Conservation (phyloP, 2,113 vertebrate genomes). For the Rhinolophus sinicus region DNA sequence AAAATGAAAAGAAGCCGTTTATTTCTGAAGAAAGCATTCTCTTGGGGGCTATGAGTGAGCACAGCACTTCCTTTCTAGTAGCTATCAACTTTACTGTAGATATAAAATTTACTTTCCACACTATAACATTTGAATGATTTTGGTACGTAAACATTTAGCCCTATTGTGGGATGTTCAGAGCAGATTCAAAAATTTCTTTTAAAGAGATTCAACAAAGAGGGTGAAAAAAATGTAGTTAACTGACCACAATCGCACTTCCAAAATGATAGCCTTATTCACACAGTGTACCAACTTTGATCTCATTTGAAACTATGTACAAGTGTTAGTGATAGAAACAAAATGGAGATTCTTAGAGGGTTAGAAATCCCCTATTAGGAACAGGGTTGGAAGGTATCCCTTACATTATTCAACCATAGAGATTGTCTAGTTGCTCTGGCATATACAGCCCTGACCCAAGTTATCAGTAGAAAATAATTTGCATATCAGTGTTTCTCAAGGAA, state of each 20-base stretch:
- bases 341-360: background rate
- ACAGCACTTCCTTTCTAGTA: constrained; percentile 30
- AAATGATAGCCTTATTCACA: background rate
- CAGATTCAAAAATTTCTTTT: background rate
- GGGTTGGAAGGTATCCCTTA: background rate
- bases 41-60: background rate
- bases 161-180: background rate
- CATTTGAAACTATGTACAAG: background rate
- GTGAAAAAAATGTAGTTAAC: background rate
- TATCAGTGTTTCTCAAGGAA: constrained; percentile 15
- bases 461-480: constrained; percentile 20
- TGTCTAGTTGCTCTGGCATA: background rate
- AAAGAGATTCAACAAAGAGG: background rate
- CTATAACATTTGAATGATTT: constrained; percentile 50
- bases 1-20: constrained; percentile 23
- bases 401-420: background rate
- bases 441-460: background rate
- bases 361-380: background rate
- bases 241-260: background rate
- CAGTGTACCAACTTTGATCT: background rate
- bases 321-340: background rate
- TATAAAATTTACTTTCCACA: constrained; percentile 55
- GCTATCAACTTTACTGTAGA: constrained; percentile 42
- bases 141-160: constrained; percentile 24
- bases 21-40: constrained; percentile 58